Percentiles rank a stretch among this genome's conserved stretches.
Evolutionary conservation across 2,888 invertebrate species (phyloP).

Genomic region (Tethea ocularis): DNA sequence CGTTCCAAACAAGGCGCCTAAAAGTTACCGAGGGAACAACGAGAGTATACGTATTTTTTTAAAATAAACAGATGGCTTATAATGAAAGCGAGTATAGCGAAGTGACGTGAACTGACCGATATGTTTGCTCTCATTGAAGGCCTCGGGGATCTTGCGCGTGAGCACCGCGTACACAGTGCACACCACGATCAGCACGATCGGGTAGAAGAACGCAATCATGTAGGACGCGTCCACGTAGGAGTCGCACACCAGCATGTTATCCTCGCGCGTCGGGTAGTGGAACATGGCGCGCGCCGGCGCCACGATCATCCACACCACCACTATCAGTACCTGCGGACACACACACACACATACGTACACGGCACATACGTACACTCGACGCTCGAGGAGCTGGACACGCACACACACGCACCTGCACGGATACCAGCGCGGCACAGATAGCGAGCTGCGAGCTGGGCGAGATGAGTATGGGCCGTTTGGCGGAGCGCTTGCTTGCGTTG

Average conservation of each 20-base stretch:
- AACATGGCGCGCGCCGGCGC: conserved; percentile 96
- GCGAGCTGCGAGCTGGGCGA: conserved; percentile 95
- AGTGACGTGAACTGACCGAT: conserved; percentile 84
- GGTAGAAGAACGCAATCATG: conserved; percentile 96
- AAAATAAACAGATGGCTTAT: neutral
- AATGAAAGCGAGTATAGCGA: neutral
- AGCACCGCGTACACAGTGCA: conserved; percentile 98
- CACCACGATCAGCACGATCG: conserved; percentile 93
- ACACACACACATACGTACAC: neutral
- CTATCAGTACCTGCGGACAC: conserved; percentile 87
- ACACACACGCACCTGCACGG: conserved; percentile 69
- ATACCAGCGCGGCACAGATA: conserved; percentile 90
- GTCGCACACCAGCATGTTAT: conserved; percentile 95
- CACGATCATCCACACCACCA: conserved; percentile 94
- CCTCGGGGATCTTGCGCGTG: conserved; percentile 97
- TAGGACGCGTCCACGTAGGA: conserved; percentile 96
- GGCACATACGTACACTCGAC: conserved; percentile 10
- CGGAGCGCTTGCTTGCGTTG: conserved; percentile 97
- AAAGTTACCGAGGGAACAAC: neutral
- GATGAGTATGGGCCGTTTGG: conserved; percentile 96
- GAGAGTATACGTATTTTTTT: no score
- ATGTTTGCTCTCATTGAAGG: conserved; percentile 98
- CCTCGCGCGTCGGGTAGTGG: conserved; percentile 93
- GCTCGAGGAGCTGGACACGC: conserved; percentile 29
- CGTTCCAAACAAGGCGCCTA: no score